Base-by-base conservation (phyloP, 1,140 invertebrate species). In the Drosophila obscura region DNA sequence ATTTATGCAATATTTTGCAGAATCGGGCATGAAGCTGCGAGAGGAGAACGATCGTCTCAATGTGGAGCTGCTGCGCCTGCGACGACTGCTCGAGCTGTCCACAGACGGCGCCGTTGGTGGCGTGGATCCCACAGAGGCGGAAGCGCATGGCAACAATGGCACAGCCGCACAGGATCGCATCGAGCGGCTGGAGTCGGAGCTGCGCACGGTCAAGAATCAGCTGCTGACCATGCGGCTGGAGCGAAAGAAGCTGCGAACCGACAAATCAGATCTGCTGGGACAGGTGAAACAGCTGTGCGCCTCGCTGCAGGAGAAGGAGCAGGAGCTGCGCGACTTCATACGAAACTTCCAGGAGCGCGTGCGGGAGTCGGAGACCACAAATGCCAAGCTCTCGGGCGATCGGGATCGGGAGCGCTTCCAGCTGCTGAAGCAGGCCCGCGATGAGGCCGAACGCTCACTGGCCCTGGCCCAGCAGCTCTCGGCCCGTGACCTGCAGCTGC, bases 211-310 rank as follows among this genome's bases (percentile, higher is more conserved):
- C 0, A 93, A 94, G 72, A 94, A 94, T 64, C 83, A 91, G 60
- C 60, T 92, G 91, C 60, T 94, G 93, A 95, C 95, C 31, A 93
- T 98, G 90, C 97, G 98, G 92, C 95, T 96, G 51, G 97, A 98
- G 92, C 94, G 97, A 50, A 98, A 98, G 91, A 94, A 97, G 55
- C 93, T 99, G 79, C 97, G 98, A 92, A 96, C 97, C 13, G 97
- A 98, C 92, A 98, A 98, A 92, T 97, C 97, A 91, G 97, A 99
- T 92, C 93, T 99, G 16, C 93, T 98, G 67, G 97, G 96, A 88
- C 97, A 99, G 93, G 98, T 98, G 95, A 98, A 98, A 92, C 97
- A 98, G 82, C 94, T 99, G 11, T 99, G 98, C 90, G 95, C 95
- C 62, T 98, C 97, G 13, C 93, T 99, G 55, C 97, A 98, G 92